phyloP scores from a whole-genome alignment of 1,140 invertebrate genomes.

The Drosophila sucinea region DNA sequence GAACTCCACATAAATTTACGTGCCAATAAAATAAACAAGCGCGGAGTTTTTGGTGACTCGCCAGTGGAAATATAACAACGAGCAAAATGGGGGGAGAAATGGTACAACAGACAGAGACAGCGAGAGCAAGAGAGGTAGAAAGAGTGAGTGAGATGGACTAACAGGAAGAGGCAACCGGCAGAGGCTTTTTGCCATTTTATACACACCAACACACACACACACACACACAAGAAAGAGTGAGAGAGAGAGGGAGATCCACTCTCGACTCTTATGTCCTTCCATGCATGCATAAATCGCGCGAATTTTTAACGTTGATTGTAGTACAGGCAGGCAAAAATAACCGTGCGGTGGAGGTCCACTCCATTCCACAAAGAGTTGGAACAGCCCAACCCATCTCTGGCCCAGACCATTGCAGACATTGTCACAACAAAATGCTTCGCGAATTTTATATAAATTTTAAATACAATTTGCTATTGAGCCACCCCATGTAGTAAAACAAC shows the following conservation, averaged over 20 bases:
- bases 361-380: constrained; percentile 22
- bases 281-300: constrained; percentile 79
- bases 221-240: constrained; percentile 3
- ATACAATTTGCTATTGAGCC: constrained; percentile 79
- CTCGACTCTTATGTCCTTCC: constrained; percentile 31
- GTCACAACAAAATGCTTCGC: constrained; percentile 69
- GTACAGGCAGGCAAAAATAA: constrained; percentile 60
- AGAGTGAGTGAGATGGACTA: constrained; percentile 1
- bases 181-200: constrained; percentile 55
- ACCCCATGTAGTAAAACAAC: constrained; percentile 38
- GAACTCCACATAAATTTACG: constrained; percentile 74
- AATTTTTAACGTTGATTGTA: constrained; percentile 79
- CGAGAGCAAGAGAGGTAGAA: not conserved
- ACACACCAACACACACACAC: constrained; percentile 22
- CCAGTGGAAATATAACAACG: constrained; percentile 50
- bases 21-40: constrained; percentile 81
- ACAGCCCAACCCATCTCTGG: not conserved
- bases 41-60: constrained; percentile 71
- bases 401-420: constrained; percentile 59
- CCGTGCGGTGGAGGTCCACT: constrained; percentile 51
- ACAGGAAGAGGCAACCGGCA: constrained; percentile 49
- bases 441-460: constrained; percentile 81
- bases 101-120: constrained; percentile 2
- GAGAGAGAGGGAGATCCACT: not conserved
- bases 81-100: constrained; percentile 5